A percentile compares a stretch with the other conserved stretches of the same genome.
These are phyloP conservation scores for Andrena praecox DNA, from an alignment of 2,888 invertebrate genomes.

Conservation along the genomic window DNA sequence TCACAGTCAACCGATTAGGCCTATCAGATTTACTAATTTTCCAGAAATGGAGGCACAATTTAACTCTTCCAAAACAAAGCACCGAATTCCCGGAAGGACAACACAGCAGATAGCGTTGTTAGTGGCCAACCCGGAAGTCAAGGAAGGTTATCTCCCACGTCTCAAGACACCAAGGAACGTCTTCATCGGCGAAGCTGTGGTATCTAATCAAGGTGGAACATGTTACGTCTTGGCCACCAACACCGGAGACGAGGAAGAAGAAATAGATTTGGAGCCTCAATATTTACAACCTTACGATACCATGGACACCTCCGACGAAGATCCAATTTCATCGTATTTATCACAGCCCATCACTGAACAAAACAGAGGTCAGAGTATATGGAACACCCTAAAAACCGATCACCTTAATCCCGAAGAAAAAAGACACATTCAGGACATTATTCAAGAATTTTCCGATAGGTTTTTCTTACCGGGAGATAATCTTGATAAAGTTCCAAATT, in stretches of 20 bases:
- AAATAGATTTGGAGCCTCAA: slow-evolving; percentile 7
- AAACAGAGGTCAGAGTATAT: background rate
- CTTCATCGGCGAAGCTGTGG: slow-evolving; percentile 4
- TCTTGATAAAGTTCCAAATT: background rate
- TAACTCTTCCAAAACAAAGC: background rate
- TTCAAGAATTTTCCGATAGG: background rate
- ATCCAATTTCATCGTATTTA: background rate
- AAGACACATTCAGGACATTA: background rate
- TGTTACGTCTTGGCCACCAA: background rate
- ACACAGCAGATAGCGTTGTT: background rate
- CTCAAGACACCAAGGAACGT: background rate
- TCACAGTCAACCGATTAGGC: background rate
- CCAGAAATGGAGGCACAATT: background rate
- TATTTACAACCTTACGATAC: slow-evolving; percentile 10
- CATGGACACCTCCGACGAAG: background rate
- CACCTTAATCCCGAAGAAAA: slow-evolving; percentile 6
- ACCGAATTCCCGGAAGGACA: background rate
- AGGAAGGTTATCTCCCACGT: slow-evolving; percentile 6
- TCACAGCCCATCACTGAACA: background rate
- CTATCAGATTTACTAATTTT: background rate
- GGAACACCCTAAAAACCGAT: background rate
- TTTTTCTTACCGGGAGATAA: slow-evolving; percentile 14
- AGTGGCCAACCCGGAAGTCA: background rate
- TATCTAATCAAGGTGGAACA: background rate
- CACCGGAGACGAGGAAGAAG: background rate